Conservation (phyloP, 64 coral and sea anemone species). For the Montipora foliosa region DNA sequence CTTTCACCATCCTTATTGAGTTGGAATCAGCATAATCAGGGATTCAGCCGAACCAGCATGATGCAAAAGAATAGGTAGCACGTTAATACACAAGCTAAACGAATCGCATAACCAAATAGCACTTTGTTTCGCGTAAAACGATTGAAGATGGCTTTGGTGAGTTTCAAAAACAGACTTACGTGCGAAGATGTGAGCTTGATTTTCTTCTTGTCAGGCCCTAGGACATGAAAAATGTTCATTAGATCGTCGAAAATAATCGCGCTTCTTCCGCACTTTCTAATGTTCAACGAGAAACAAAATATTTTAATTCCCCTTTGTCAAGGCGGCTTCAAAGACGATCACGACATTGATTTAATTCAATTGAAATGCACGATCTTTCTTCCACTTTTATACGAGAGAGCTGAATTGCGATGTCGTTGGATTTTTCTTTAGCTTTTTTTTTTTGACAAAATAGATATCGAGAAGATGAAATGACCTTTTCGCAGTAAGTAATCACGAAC, state of each 20-base stretch:
- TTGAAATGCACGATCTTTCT: background rate
- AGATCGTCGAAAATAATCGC: background rate
- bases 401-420: background rate
- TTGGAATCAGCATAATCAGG: background rate
- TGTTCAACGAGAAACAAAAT: background rate
- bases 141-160: slow-evolving; percentile 15
- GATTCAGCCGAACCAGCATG: background rate
- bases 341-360: background rate
- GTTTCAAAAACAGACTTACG: slow-evolving; percentile 22
- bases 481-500: background rate
- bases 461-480: background rate
- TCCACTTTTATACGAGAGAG: background rate
- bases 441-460: too few relatives aligned
- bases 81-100: background rate
- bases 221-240: background rate
- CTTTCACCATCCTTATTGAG: background rate
- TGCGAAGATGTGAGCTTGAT: slow-evolving; percentile 28
- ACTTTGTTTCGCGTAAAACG: background rate
- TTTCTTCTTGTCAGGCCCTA: slow-evolving; percentile 66
- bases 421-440: background rate
- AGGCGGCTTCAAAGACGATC: background rate
- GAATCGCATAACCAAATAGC: background rate
- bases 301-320: background rate
- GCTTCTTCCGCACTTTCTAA: background rate
- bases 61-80: background rate